Percentiles rank a stretch among this genome's conserved stretches.
phyloP scores from a whole-genome alignment of 1,140 invertebrate species.

The Orius laevigatus region DNA sequence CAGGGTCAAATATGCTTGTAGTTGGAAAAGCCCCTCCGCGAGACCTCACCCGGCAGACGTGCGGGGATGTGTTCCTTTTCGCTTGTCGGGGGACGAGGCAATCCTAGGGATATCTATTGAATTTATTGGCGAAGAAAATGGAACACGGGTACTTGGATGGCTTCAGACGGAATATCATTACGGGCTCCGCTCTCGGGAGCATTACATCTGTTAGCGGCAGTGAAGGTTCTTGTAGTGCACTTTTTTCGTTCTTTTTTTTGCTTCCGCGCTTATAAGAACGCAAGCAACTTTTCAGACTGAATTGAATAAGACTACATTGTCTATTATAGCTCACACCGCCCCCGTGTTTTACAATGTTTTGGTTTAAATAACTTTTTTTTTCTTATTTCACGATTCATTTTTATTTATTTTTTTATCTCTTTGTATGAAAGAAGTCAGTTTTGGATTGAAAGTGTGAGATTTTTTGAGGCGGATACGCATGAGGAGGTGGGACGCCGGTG shows the following conservation, averaged over 20 bases:
- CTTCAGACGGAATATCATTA: constrained; percentile 19
- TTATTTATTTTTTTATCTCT: neutral
- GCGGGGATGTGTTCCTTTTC: neutral
- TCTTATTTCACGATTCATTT: neutral
- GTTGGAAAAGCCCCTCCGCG: constrained; percentile 5
- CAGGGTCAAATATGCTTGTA: neutral
- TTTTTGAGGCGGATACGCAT: too few relatives aligned
- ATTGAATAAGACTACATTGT: constrained; percentile 15
- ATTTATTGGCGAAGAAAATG: constrained; percentile 19
- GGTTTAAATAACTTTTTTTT: neutral
- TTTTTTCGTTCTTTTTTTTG: constrained; percentile 6
- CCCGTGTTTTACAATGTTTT: constrained; percentile 6
- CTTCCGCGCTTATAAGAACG: neutral
- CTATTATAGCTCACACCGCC: constrained; percentile 9
- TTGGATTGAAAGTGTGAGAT: too few relatives aligned
- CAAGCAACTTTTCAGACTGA: neutral
- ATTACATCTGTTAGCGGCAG: constrained; percentile 14
- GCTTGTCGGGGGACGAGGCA: constrained; percentile 2
- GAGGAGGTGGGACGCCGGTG: too few relatives aligned
- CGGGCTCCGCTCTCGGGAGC: constrained; percentile 7
- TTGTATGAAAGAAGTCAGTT: too few relatives aligned
- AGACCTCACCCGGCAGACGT: constrained; percentile 9
- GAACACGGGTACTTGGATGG: constrained; percentile 10
- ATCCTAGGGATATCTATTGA: constrained; percentile 18
- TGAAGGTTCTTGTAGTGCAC: constrained; percentile 17